phyloP scores from a whole-genome alignment of 2,797 vertebrate genomes.

The Bradypus variegatus region DNA sequence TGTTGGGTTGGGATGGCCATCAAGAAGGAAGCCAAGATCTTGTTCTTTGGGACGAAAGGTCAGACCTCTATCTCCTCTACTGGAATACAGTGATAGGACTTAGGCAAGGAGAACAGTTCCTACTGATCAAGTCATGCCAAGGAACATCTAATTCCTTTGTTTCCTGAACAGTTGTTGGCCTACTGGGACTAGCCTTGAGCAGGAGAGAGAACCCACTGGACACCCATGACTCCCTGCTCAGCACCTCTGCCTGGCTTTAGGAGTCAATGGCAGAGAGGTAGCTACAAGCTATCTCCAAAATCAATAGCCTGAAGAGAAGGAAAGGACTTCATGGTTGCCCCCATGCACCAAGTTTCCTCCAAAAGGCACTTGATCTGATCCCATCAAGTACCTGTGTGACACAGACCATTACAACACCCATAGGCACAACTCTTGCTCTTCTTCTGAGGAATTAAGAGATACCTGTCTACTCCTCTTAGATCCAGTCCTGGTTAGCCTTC shows the following conservation, averaged over 20 bases:
- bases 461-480: slow-evolving; percentile 23
- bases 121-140: not conserved
- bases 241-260: slow-evolving; percentile 22
- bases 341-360: slow-evolving; percentile 47
- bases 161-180: slow-evolving; percentile 19
- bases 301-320: slow-evolving; percentile 16
- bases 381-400: slow-evolving; percentile 25
- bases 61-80: slow-evolving; percentile 24
- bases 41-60: slow-evolving; percentile 49
- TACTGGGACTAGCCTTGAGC: slow-evolving; percentile 6
- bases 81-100: slow-evolving; percentile 47
- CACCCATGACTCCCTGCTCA: slow-evolving; percentile 32
- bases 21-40: slow-evolving; percentile 15
- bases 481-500: slow-evolving; percentile 14
- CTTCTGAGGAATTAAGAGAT: slow-evolving; percentile 7
- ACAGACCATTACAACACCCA: not conserved
- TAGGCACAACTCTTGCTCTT: slow-evolving; percentile 30
- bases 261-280: slow-evolving; percentile 60
- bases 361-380: slow-evolving; percentile 60
- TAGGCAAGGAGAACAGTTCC: not conserved
- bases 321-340: slow-evolving; percentile 18
- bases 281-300: slow-evolving; percentile 48
- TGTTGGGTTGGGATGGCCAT: not conserved
- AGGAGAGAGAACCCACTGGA: slow-evolving; percentile 7
- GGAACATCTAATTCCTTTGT: slow-evolving; percentile 5